Base-by-base conservation (phyloP, 2,113 vertebrate species). In the Tyrannus savana region DNA sequence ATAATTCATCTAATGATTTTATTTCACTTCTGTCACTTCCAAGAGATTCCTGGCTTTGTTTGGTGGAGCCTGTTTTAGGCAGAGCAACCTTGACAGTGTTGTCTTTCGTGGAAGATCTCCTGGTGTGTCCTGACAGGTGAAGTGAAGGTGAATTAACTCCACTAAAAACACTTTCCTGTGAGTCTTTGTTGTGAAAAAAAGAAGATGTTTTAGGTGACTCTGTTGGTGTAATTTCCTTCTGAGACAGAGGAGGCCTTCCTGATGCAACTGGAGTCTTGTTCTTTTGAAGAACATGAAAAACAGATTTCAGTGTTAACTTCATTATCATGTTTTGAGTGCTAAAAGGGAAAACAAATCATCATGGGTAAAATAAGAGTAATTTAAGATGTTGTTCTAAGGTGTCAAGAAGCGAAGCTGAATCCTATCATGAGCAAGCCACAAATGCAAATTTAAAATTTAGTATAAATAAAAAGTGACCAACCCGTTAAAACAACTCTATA, bases 1-100 rank as follows among this genome's bases (percentile, higher is more conserved):
- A 98, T 14, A 98, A 97, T 58, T 98, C 98, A 12, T 98, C 98
- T 69, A 98, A 66, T 12, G 98, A 98, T 22, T 81, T 96, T 18
- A 98, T 90, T 77, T 98, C 96, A 27, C 96, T 98, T 53, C 19
- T 86, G 15, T 94, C 93, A 0, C 86, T 93, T 90, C 92, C 41
- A 59, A 50, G 22, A 3, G 98, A 97, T 3, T 68, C 95, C n/a
- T 86, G 84, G 11, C 94, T 97, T 8, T 41, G 88, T 66, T 68
- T 78, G 33, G 24, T 24, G 22, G 69, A 73, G 22, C 41, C 85
- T 59, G 5, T 30, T 52, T 44, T 30, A 9, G 84, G 91, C 39
- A 92, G 96, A 13, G 22, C 15, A 5, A 80, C 85, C 49, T 78
- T 71, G 1, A 56, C 52, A 10, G 74, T 10, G 27, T 44, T 44